These are phyloP conservation scores for Bergia puertoricense DNA, from an alignment of 92 coral and sea anemone genomes.

Conservation along the genomic window DNA sequence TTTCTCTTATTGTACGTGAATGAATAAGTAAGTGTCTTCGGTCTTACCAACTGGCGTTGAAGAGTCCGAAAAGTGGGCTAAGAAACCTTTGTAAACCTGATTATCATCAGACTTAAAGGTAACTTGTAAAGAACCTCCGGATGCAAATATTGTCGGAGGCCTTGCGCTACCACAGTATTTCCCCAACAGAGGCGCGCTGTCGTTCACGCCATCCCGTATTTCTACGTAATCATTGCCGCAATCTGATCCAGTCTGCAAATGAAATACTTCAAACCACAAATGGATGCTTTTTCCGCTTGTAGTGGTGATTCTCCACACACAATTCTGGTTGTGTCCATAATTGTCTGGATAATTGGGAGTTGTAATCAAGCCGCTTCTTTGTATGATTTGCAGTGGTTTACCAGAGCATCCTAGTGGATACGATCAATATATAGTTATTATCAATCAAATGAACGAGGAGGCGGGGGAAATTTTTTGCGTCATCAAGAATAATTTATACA, in stretches of 20 bases:
- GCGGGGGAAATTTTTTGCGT: no score
- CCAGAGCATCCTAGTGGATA: not conserved
- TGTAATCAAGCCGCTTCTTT: not conserved
- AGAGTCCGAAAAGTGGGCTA: slow-evolving; percentile 31
- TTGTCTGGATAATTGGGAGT: slow-evolving; percentile 12
- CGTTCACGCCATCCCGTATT: not conserved
- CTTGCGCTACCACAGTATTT: slow-evolving; percentile 20
- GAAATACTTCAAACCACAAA: slow-evolving; percentile 15
- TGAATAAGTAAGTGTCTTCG: no score
- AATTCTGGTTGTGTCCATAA: not conserved
- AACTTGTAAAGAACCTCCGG: not conserved
- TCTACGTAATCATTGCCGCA: slow-evolving; percentile 13
- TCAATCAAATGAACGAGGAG: not conserved
- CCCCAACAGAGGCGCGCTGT: slow-evolving; percentile 15
- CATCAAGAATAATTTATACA: no score
- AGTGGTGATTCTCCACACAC: slow-evolving; percentile 12
- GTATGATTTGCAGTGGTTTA: not conserved
- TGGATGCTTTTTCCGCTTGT: slow-evolving; percentile 5
- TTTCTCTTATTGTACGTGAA: no score
- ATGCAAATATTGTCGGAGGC: slow-evolving; percentile 3
- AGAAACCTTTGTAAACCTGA: slow-evolving; percentile 9
- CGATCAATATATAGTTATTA: no score
- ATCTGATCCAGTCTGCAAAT: slow-evolving; percentile 25
- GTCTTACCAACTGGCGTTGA: not conserved
- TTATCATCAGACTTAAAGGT: not conserved